phyloP scores from a whole-genome alignment of 2,888 invertebrate species.

The Xylota segnis region DNA sequence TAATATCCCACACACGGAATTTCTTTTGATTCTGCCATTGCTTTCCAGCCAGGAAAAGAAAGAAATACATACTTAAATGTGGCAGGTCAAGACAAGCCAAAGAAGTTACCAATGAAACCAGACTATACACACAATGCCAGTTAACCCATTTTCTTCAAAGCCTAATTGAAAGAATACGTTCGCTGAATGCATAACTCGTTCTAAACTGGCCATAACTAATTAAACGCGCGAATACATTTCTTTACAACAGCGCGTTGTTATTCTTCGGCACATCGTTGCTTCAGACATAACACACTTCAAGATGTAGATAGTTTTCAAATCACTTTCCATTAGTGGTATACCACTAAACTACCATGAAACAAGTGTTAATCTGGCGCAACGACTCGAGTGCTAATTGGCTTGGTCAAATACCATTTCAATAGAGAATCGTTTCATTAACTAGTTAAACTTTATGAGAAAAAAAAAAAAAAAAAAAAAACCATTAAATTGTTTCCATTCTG shows the following conservation, averaged over 20 bases:
- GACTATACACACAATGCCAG: constrained; percentile 39
- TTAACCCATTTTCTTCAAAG: constrained; percentile 66
- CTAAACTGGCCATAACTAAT: constrained; percentile 66
- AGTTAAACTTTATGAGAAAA: constrained; percentile 5
- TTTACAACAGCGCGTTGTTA: not conserved
- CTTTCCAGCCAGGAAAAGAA: not conserved
- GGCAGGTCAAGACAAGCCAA: constrained; percentile 63
- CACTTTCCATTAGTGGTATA: constrained; percentile 67
- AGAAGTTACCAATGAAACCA: constrained; percentile 53
- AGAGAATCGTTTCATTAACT: not conserved
- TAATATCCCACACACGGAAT: constrained; percentile 49
- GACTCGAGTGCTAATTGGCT: constrained; percentile 18
- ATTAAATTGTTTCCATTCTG: not conserved
- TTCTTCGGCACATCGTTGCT: not conserved
- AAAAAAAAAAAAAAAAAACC: too few relatives aligned
- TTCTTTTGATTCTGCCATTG: constrained; percentile 4
- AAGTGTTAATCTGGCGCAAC: constrained; percentile 47
- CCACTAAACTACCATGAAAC: constrained; percentile 12
- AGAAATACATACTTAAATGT: constrained; percentile 53
- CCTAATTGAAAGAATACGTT: constrained; percentile 59
- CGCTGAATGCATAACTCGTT: constrained; percentile 71
- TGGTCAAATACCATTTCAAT: not conserved
- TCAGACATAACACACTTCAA: not conserved
- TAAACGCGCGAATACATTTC: constrained; percentile 54
- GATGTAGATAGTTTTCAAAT: constrained; percentile 47